Base-by-base conservation (phyloP, 2,797 vertebrate species). In the Bufotes viridis region DNA sequence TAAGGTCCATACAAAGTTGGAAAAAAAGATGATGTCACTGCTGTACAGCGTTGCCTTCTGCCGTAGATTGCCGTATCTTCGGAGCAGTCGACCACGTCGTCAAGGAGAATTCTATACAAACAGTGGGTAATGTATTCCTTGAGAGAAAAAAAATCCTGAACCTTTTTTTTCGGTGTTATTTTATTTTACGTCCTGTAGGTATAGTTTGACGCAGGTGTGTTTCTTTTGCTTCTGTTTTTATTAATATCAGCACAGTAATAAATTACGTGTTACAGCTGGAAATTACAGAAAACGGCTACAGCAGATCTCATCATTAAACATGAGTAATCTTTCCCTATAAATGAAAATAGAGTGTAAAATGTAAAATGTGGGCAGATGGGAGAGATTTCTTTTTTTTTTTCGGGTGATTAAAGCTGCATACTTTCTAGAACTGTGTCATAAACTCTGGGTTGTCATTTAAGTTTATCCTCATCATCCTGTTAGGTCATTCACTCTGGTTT, bases 81-180 rank as follows among this genome's bases (percentile, higher is more conserved):
- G 53, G 13, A 87, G 74, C 53, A 93, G 90, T 87, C 78, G 87
- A 90, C 87, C 61, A 61, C 53, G 91, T 93, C 90, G 90, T 60
- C 91, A 92, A 88, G 91, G 92, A 86, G 92, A 93, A 90, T 58
- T 55, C 22, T 65, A 87, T 87, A 87, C 92, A 92, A 89, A 90
- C 49, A 86, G 87, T 89, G 84, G 84, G 75, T 55, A 34, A 89
- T 78, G 80, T 82, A 78, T 87, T 89, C 88, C 81, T 58, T 78
- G 79, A 24, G 24, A 75, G 76, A 85, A 26, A 85, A 65, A 55
- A 70, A 12, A 51, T 7, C 60, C 60, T 81, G 8, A 70, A 55
- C n/a, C 22, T 15, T 63, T 55, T 63, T 72, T 76, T 60, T 63
- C 70, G 78, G 20, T 82, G 75, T 81, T 81, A 78, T 78, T 88